These are phyloP conservation scores for Macaca fascicularis DNA, from an alignment of 2,113 vertebrate genomes.

Conservation along the genomic window T2T-MFA8v1.1 NC_088377.1:178318001-178318500, in stretches of 20 bases:
- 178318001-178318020: neutral
- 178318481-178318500: neutral
- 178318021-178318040: neutral
- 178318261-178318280: neutral
- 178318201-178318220: neutral
- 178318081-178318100: neutral
- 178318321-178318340: neutral
- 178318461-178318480: neutral
- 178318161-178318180: neutral
- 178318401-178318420: neutral
- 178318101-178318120: neutral
- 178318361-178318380: neutral
- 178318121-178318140: neutral
- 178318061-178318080: neutral
- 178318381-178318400: neutral
- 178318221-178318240: neutral
- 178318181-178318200: neutral
- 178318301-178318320: neutral
- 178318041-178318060: neutral
- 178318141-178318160: neutral
- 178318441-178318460: neutral
- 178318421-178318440: neutral
- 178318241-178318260: neutral
- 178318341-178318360: neutral
- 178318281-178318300: neutral